Percentiles rank a stretch among this genome's conserved stretches.
phyloP scores from a whole-genome alignment of 2,888 invertebrate species.

The Rhaphigaster nebulosa region DNA sequence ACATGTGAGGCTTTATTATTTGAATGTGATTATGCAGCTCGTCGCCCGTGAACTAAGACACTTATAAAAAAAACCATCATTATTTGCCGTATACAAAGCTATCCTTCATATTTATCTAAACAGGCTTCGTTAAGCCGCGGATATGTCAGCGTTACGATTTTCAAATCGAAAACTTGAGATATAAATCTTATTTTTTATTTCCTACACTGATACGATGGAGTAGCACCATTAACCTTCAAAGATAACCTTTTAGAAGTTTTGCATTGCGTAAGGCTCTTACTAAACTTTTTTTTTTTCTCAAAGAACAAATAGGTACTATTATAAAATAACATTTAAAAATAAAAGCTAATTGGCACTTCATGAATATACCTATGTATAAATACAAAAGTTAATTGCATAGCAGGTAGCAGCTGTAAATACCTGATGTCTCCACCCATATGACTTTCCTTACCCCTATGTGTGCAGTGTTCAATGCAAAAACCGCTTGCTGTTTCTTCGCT shows the following conservation, averaged over 20 bases:
- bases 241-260: constrained; percentile 15
- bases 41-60: neutral
- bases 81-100: neutral
- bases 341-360: neutral
- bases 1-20: neutral
- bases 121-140: neutral
- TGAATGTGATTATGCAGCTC: neutral
- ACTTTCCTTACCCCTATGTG: no score
- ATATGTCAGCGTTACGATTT: neutral
- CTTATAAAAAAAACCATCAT: neutral
- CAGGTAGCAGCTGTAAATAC: no score
- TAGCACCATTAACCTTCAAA: constrained; percentile 10
- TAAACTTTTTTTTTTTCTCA: neutral
- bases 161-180: neutral
- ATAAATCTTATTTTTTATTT: constrained; percentile 11
- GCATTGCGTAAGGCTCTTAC: neutral
- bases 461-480: no score
- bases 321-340: neutral
- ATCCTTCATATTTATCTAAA: neutral
- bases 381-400: no score
- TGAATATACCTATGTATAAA: neutral
- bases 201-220: neutral
- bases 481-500: no score
- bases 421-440: no score
- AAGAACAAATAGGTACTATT: neutral